A percentile compares a stretch with the other conserved stretches of the same genome.
Evolutionary conservation across 2,888 invertebrate species (phyloP).

Genomic region (Autographa gamma): DNA sequence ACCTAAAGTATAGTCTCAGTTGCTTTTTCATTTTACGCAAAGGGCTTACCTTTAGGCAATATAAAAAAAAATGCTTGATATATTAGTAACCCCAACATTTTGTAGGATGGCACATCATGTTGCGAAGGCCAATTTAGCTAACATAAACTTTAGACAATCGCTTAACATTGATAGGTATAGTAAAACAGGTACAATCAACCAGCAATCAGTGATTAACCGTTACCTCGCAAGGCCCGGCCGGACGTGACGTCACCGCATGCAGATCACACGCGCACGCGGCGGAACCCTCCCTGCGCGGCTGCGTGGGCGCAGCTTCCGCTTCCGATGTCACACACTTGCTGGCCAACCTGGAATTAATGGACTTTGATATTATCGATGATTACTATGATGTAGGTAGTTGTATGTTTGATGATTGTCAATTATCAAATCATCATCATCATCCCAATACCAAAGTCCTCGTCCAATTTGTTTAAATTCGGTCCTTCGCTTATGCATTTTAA

Average conservation of each 20-base stretch:
- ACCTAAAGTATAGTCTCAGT: too few relatives aligned
- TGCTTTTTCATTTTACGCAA: too few relatives aligned
- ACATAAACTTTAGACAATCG: constrained; percentile 18
- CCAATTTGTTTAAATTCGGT: too few relatives aligned
- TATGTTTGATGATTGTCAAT: too few relatives aligned
- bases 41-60: too few relatives aligned
- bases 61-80: too few relatives aligned
- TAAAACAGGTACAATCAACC: constrained; percentile 51
- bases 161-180: constrained; percentile 18
- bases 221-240: constrained; percentile 69
- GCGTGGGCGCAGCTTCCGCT: constrained; percentile 85
- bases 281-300: constrained; percentile 58
- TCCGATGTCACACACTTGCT: constrained; percentile 78
- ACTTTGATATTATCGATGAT: neutral
- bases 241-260: constrained; percentile 73
- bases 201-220: constrained; percentile 67
- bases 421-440: too few relatives aligned
- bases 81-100: too few relatives aligned
- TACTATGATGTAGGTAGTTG: neutral
- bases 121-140: constrained; percentile 13
- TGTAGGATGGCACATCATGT: neutral
- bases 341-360: constrained; percentile 50
- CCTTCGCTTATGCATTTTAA: too few relatives aligned
- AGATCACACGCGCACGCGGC: constrained; percentile 72
- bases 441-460: too few relatives aligned